Percentiles rank a stretch among this genome's conserved stretches.
phyloP scores from a whole-genome alignment of 2,888 invertebrate genomes.

The Ophioninae sp. region DNA sequence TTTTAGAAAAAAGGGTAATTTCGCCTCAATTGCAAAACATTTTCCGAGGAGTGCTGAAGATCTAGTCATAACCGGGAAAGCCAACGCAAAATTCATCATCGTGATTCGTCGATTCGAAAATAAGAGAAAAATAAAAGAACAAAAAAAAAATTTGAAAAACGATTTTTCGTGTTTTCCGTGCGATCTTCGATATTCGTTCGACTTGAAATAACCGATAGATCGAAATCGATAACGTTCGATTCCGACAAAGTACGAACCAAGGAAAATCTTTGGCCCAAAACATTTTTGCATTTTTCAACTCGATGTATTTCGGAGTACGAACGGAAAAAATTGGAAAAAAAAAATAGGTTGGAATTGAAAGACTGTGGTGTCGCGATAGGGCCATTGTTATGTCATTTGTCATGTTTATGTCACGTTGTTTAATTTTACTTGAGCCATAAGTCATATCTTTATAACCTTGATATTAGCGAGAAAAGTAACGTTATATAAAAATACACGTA shows the following conservation, averaged over 20 bases:
- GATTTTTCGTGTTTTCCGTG: no score
- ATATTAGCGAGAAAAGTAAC: constrained; percentile 65
- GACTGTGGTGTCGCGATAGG: constrained; percentile 71
- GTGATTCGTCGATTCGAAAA: not conserved
- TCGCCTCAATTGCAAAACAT: not conserved
- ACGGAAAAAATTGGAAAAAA: constrained; percentile 6
- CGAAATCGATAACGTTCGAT: not conserved
- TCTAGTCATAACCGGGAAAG: constrained; percentile 49
- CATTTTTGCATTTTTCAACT: not conserved
- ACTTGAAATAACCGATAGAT: not conserved
- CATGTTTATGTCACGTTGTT: constrained; percentile 78
- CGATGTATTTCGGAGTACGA: not conserved
- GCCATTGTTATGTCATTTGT: constrained; percentile 77
- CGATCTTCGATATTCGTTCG: not conserved
- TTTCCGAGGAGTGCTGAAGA: constrained; percentile 38
- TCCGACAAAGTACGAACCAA: not conserved
- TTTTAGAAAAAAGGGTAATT: no score
- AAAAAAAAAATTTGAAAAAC: no score
- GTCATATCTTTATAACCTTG: constrained; percentile 75
- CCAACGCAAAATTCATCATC: not conserved
- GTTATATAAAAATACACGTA: constrained; percentile 52
- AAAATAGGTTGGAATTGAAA: constrained; percentile 42
- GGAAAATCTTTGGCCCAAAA: not conserved
- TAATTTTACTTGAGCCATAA: constrained; percentile 76
- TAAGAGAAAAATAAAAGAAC: not conserved